Conservation (phyloP, 2,797 vertebrate genomes). For the Pogonophryne albipinna region DNA sequence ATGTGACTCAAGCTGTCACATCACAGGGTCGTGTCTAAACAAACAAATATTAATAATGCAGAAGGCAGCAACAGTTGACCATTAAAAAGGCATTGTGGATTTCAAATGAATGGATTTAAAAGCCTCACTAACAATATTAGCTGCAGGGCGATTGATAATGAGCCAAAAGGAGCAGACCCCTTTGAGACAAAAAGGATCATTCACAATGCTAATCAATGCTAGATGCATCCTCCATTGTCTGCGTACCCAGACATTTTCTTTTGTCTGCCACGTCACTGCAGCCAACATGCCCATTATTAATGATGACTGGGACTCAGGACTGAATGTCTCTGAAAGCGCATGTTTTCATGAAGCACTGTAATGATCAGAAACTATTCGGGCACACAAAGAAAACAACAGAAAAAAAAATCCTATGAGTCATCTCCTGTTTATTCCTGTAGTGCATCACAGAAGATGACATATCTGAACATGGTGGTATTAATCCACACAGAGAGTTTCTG, state of each 20-base stretch:
- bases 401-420: slow-evolving; percentile 32
- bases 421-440: slow-evolving; percentile 8
- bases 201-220: slow-evolving; percentile 17
- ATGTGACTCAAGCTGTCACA: slow-evolving; percentile 66
- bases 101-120: slow-evolving; percentile 36
- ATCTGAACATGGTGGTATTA: not conserved
- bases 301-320: slow-evolving; percentile 38
- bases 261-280: slow-evolving; percentile 33
- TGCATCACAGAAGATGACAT: slow-evolving; percentile 5
- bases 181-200: slow-evolving; percentile 26
- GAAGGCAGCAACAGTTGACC: slow-evolving; percentile 61
- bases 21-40: slow-evolving; percentile 66
- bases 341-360: slow-evolving; percentile 15
- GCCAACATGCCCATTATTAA: slow-evolving; percentile 17
- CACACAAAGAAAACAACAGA: slow-evolving; percentile 1
- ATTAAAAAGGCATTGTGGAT: slow-evolving; percentile 47
- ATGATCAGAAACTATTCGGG: slow-evolving; percentile 29
- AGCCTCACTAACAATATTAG: slow-evolving; percentile 38
- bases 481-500: not conserved
- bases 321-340: slow-evolving; percentile 13
- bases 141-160: slow-evolving; percentile 47
- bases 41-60: slow-evolving; percentile 21
- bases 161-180: slow-evolving; percentile 28
- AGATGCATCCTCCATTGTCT: not conserved
- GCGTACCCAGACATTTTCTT: not conserved